A percentile compares a stretch with the other conserved stretches of the same genome.
Evolutionary conservation across 2,888 invertebrate genomes (phyloP).

Genomic region (Drosophila borborema): DNA sequence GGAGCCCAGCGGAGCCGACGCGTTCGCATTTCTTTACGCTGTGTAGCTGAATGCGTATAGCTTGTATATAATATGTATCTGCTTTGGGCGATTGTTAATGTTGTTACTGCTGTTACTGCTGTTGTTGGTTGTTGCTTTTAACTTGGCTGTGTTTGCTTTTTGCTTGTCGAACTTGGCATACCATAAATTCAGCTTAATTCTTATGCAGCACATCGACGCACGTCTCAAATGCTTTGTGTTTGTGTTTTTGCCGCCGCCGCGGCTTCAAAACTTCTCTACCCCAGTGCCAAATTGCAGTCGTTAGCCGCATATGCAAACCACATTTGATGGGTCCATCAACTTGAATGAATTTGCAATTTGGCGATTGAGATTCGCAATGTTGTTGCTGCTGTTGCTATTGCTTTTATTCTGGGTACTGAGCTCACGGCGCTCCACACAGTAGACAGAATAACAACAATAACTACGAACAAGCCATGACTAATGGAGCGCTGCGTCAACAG

Average conservation of each 20-base stretch:
- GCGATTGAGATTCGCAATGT: constrained; percentile 26
- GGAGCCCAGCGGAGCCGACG: constrained; percentile 24
- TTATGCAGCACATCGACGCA: constrained; percentile 60
- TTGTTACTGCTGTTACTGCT: constrained; percentile 27
- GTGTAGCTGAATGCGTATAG: constrained; percentile 26
- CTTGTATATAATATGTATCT: constrained; percentile 29
- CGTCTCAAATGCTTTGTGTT: constrained; percentile 51
- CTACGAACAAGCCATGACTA: constrained; percentile 52
- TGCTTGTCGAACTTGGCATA: constrained; percentile 48
- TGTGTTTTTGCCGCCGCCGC: constrained; percentile 28
- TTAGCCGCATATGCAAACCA: constrained; percentile 55
- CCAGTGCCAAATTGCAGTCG: constrained; percentile 60
- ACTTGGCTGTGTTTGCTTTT: constrained; percentile 56
- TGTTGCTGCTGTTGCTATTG: constrained; percentile 7
- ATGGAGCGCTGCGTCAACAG: constrained; percentile 46
- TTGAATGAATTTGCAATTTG: constrained; percentile 59
- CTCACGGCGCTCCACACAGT: constrained; percentile 22
- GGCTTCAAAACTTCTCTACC: constrained; percentile 32
- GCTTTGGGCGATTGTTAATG: constrained; percentile 24
- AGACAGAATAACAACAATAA: constrained; percentile 21
- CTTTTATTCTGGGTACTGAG: constrained; percentile 7
- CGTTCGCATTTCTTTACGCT: constrained; percentile 23
- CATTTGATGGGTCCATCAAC: constrained; percentile 55
- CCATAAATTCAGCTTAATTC: constrained; percentile 65
- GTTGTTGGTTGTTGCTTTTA: constrained; percentile 34